Conservation (phyloP, 2,888 invertebrate species). For the Parasteatoda lunata region DNA sequence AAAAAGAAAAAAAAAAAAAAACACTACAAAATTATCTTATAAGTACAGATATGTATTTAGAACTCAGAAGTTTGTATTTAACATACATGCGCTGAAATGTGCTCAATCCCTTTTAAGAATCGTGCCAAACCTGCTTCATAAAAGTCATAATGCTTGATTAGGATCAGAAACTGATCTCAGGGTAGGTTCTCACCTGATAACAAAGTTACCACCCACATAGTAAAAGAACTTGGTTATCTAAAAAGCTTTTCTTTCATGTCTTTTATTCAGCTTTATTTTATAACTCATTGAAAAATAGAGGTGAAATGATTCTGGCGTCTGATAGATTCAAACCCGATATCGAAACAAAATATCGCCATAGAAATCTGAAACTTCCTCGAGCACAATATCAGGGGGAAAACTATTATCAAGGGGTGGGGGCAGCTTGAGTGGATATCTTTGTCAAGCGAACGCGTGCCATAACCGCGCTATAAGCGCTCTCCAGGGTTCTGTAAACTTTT, state of each 20-base stretch:
- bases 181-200: not conserved
- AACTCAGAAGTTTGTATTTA: no score
- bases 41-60: no score
- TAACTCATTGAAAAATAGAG: no score
- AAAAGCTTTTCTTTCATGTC: no score
- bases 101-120: not conserved
- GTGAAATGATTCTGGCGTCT: no score
- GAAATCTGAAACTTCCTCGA: no score
- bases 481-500: slow-evolving; percentile 60
- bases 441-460: slow-evolving; percentile 52
- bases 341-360: no score
- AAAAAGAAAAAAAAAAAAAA: no score
- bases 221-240: not conserved
- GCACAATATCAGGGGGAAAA: not conserved
- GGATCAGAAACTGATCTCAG: not conserved
- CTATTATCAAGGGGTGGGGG: slow-evolving; percentile 3
- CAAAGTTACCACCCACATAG: not conserved
- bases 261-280: no score
- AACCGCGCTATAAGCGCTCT: slow-evolving; percentile 9
- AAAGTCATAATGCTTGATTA: not conserved
- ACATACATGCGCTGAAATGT: no score
- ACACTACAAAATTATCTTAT: no score
- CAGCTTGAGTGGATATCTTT: slow-evolving; percentile 41
- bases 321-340: no score
- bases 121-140: not conserved